Percentiles rank a stretch among this genome's conserved stretches.
These are phyloP conservation scores for Neelides sp. DNA, from an alignment of 1,140 invertebrate genomes.

Conservation along the genomic window DNA sequence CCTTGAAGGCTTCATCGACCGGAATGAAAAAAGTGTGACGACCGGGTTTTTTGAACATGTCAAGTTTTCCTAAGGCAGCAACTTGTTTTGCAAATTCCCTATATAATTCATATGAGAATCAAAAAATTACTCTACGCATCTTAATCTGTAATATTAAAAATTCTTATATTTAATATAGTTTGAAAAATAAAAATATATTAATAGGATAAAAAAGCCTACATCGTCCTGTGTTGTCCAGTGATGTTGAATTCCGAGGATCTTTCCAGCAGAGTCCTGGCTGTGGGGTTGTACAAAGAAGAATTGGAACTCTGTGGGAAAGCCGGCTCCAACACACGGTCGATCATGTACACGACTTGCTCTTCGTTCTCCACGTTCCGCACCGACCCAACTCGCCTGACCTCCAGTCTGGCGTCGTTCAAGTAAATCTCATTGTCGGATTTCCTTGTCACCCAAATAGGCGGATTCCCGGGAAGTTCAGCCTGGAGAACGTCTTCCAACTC, in stretches of 20 bases:
- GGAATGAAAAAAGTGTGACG: slow-evolving; percentile 77
- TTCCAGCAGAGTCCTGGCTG: slow-evolving; percentile 25
- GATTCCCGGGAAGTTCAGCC: slow-evolving; percentile 25
- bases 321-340: slow-evolving; percentile 28
- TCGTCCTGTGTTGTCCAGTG: slow-evolving; percentile 13
- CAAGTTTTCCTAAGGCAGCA: slow-evolving; percentile 51
- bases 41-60: slow-evolving; percentile 60
- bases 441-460: slow-evolving; percentile 29
- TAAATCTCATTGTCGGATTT: slow-evolving; percentile 16
- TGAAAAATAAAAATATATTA: no score
- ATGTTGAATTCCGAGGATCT: slow-evolving; percentile 15
- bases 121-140: no score
- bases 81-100: slow-evolving; percentile 64
- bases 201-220: slow-evolving; percentile 21
- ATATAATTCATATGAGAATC: slow-evolving; percentile 32
- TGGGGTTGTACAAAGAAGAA: slow-evolving; percentile 22
- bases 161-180: no score
- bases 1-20: slow-evolving; percentile 75
- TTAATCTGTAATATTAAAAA: no score
- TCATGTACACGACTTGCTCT: slow-evolving; percentile 27
- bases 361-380: slow-evolving; percentile 12
- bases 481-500: slow-evolving; percentile 27
- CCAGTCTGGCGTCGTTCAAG: slow-evolving; percentile 28
- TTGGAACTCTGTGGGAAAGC: slow-evolving; percentile 17
- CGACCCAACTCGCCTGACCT: slow-evolving; percentile 7